Evolutionary conservation across 1,140 invertebrate genomes (phyloP), one percentile per base, ranked within the genome.

Genomic region (Pogonomyrmex californicus): DNA sequence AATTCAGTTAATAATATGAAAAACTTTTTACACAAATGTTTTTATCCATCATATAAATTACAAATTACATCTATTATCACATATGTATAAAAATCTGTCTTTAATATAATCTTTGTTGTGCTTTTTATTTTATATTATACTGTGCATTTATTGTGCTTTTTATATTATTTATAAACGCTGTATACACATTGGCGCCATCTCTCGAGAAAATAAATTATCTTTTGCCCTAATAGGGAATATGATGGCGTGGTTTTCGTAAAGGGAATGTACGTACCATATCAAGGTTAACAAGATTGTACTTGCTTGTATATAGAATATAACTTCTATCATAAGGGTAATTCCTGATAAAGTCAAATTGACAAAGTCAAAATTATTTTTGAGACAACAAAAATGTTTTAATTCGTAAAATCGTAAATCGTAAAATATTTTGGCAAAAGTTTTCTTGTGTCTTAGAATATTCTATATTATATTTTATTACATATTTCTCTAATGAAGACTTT

Each of bases 101-200:
- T 44, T 14, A 5, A 33, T 54, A 23, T n/a, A 0, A 14, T 65
- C 38, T 17, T 41, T 65, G 38, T 23, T 23, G 23, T 23, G 23
- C 23, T 23, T 23, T 23, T 23, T 23, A 23, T 23, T 23, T 23
- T 23, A 23, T 23, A 23, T 23, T 23, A 23, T 23, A 23, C 23
- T 23, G 23, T 23, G 23, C 23, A 23, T 77, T 62, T 49, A 1
- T 6, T 44, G 30, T 0, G 0, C 1, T 73, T 49, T 14, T 68
- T 30, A 49, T 47, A 23, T 54, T n/a, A n/a, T 14, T 71, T 65
- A 51, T 51, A 12, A 30, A 33, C 10, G 33, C 5, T 44, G n/a
- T 38, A 12, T 70, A 56, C 4, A 51, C 14, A 56, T 56, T 81
- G 65, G 65, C 65, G 63, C 78, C 78, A 81, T 81, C 78, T 81